Evolutionary conservation across 2,113 vertebrate species (phyloP).

Genomic region (Oreotrochilus melanogaster): DNA sequence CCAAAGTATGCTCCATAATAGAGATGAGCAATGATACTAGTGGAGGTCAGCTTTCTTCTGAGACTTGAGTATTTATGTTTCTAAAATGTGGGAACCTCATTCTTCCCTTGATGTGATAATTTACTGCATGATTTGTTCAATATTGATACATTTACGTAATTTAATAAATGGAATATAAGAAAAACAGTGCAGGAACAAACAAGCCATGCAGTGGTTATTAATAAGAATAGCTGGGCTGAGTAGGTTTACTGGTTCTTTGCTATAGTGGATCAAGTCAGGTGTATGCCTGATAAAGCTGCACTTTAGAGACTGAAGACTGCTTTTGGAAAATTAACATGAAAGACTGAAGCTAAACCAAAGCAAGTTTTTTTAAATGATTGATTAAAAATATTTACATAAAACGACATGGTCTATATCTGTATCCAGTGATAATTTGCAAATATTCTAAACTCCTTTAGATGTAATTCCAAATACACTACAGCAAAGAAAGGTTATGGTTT

Average conservation of each 20-base stretch:
- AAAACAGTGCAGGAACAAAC: background rate
- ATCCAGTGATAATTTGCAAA: background rate
- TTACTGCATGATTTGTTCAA: background rate
- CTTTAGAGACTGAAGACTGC: background rate
- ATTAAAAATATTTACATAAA: background rate
- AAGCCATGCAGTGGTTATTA: background rate
- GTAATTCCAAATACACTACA: background rate
- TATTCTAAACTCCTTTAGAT: background rate
- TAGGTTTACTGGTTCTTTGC: background rate
- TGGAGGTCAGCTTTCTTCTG: background rate
- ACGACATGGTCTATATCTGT: background rate
- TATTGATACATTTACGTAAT: background rate
- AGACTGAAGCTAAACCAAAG: background rate
- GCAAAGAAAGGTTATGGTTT: background rate
- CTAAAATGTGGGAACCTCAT: background rate
- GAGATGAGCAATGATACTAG: background rate
- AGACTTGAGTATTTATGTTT: background rate
- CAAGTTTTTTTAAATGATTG: too few relatives aligned
- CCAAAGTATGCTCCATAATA: background rate
- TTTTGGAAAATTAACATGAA: rapidly evolving
- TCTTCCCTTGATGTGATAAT: background rate
- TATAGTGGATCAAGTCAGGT: background rate
- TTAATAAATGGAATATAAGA: background rate
- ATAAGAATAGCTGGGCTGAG: background rate
- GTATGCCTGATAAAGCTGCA: background rate